A percentile compares a stretch with the other conserved stretches of the same genome.
These are phyloP conservation scores for Saxidomus purpurata DNA, from an alignment of 1,140 invertebrate species.

Conservation along the genomic window DNA sequence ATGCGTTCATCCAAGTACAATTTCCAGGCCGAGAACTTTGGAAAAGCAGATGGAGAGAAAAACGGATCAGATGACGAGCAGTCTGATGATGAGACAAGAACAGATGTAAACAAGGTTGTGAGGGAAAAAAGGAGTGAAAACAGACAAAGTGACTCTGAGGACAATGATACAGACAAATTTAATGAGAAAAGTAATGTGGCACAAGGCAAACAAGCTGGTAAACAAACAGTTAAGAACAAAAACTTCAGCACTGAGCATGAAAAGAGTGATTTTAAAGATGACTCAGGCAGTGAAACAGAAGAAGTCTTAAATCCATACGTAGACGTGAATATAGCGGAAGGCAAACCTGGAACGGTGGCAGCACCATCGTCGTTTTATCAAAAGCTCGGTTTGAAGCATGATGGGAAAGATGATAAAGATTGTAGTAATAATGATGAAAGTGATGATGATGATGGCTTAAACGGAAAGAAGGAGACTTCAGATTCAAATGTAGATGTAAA, in stretches of 20 bases:
- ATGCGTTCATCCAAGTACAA: slow-evolving; percentile 37
- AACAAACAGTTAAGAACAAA: background rate
- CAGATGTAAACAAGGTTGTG: background rate
- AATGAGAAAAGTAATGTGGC: background rate
- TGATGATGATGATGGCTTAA: background rate
- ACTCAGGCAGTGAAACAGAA: background rate
- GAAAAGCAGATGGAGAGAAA: background rate
- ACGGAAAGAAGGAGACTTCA: background rate
- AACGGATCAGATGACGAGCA: background rate
- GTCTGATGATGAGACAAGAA: background rate
- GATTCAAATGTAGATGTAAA: background rate
- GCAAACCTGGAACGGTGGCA: background rate
- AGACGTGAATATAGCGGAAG: background rate
- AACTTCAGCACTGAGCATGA: background rate
- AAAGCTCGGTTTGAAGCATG: background rate
- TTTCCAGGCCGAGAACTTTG: slow-evolving; percentile 53
- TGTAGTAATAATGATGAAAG: background rate
- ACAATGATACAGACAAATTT: background rate
- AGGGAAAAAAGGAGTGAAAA: background rate
- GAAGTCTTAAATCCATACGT: background rate
- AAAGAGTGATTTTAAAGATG: background rate
- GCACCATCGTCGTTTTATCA: background rate
- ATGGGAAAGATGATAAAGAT: background rate
- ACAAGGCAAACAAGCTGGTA: background rate
- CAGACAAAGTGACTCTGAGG: background rate